phyloP scores from a whole-genome alignment of 2,888 invertebrate genomes.

The Apoda limacodes region DNA sequence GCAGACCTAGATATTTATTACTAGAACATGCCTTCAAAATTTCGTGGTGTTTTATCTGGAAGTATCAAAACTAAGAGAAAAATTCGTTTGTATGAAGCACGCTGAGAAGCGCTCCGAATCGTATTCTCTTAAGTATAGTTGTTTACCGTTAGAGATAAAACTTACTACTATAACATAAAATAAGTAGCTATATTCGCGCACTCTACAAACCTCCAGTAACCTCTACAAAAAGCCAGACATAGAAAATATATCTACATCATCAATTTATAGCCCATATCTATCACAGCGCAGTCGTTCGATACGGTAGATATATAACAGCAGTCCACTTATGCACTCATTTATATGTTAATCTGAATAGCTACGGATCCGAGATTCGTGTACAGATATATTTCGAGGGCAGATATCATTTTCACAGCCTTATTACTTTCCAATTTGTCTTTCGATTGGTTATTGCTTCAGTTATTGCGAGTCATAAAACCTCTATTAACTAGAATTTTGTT shows the following conservation, averaged over 20 bases:
- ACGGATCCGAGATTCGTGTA: slow-evolving; percentile 58
- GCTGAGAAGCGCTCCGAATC: no score
- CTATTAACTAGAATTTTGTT: slow-evolving; percentile 34
- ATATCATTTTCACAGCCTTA: slow-evolving; percentile 69
- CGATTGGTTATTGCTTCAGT: slow-evolving; percentile 62
- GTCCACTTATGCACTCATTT: slow-evolving; percentile 68
- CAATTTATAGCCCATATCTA: slow-evolving; percentile 35
- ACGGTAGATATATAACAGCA: slow-evolving; percentile 39
- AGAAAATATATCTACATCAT: slow-evolving; percentile 1
- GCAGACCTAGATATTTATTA: no score
- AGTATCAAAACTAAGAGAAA: no score
- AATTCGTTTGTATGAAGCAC: no score
- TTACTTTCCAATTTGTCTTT: slow-evolving; percentile 68
- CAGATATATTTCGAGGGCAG: slow-evolving; percentile 56
- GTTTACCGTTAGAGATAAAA: no score
- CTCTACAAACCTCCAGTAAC: no score
- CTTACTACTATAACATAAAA: no score
- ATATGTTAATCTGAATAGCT: slow-evolving; percentile 62
- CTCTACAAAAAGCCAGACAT: no score
- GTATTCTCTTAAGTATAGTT: no score
- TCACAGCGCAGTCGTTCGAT: slow-evolving; percentile 36
- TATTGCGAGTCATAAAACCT: slow-evolving; percentile 38
- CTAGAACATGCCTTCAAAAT: no score
- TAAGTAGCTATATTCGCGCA: no score
- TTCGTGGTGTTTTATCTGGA: no score